These are phyloP conservation scores for Eubasilissa splendida DNA, from an alignment of 2,888 invertebrate species.

Conservation along the genomic window DNA sequence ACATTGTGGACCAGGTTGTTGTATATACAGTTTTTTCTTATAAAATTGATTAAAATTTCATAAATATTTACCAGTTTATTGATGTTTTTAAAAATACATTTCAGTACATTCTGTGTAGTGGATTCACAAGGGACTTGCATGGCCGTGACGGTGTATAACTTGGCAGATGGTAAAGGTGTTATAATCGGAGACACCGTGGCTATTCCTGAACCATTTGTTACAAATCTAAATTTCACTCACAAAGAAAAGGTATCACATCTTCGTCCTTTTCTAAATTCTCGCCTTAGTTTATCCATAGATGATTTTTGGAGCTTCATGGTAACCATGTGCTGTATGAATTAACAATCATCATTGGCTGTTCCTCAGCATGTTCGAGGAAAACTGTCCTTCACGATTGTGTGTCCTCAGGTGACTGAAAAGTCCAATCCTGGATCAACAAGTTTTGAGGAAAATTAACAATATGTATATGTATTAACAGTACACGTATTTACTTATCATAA, in stretches of 20 bases:
- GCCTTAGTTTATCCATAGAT: neutral
- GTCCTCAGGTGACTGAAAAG: too few species aligned
- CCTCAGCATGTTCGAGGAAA: neutral
- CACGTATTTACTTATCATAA: too few species aligned
- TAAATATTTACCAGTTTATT: too few species aligned
- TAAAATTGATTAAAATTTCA: too few species aligned
- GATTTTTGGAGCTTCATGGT: neutral
- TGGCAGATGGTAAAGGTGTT: slow-evolving; percentile 85
- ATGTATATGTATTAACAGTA: too few species aligned
- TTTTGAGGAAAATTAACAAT: too few species aligned
- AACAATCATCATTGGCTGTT: neutral
- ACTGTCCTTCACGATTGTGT: too few species aligned
- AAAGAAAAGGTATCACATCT: slow-evolving; percentile 67
- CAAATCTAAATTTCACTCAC: slow-evolving; percentile 74
- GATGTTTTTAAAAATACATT: slow-evolving; percentile 59
- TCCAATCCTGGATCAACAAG: too few species aligned
- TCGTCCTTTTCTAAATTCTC: neutral
- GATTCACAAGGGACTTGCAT: slow-evolving; percentile 81
- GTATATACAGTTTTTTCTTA: too few species aligned
- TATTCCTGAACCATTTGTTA: slow-evolving; percentile 82
- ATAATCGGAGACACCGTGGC: slow-evolving; percentile 89
- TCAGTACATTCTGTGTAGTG: slow-evolving; percentile 86
- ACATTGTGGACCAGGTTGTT: too few species aligned
- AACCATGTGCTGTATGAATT: neutral
- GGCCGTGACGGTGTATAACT: slow-evolving; percentile 87